Base-by-base conservation (phyloP, 2,113 vertebrate genomes). In the Lagopus muta region DNA sequence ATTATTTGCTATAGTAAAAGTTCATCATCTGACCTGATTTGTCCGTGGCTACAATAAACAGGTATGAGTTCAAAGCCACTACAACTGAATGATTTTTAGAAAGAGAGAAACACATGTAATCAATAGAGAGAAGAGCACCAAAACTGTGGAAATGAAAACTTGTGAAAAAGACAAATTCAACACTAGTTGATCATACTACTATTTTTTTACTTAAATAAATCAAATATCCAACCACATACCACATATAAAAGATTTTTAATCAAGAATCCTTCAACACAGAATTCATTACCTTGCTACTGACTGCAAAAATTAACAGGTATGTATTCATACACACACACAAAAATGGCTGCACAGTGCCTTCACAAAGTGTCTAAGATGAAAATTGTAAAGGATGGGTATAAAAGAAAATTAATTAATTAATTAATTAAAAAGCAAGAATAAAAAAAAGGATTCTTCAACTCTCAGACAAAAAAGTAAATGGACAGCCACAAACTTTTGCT, bases 191-290 rank as follows among this genome's bases (percentile, higher is more conserved):
- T 67, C 25, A 61, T 25, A 8, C 0, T 3, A 8, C 32, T 71
- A 55, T 66, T 67, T 54, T 28, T 54, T 27, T 71, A 38, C 38
- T 67, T 82, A 55, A 14, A 38, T 17, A 42, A 14, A 40, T 17
- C 38, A 71, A 83, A 42, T 3, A 82, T 7, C 9, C 67, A 79
- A n/a, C 45, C 0, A 0, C 50, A 60, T n/a, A 30, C 6, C 15
- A 64, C 66, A 52, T 32, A 43, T 4, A 70, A 65, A 34, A 36
- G 2, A n/a, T 11, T 43, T 43, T 10, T 38, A 72, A 84, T 86
- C 6, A 65, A 50, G 13, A 82, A 36, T n/a, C n/a, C 6, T 40
- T 65, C 32, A 85, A 27, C 9, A 61, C 1, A 75, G 60, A 88
- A 70, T 61, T 57, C n/a, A 34, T 14, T 1, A 74, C 75, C 45